Base-by-base conservation (phyloP, 2,113 vertebrate genomes). In the Ammodytes marinus region DNA sequence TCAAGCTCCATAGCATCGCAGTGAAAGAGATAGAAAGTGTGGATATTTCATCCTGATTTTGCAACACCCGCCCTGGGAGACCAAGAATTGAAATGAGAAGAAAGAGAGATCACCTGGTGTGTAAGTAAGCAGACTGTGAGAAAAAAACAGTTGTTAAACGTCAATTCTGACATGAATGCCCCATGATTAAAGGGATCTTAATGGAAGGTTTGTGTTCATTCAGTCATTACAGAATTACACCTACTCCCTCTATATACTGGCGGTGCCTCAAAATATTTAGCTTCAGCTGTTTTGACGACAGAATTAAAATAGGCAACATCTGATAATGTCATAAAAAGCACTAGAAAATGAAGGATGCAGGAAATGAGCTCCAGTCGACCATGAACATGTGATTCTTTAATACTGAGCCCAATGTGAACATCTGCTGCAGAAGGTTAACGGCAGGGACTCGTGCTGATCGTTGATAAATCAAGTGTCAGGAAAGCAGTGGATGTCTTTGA, bases 41-140 rank as follows among this genome's bases (percentile, higher is more conserved):
- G 54, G 71, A 58, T 76, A 69, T 78, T 86, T 86, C 69, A 82
- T 84, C 69, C 83, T 43, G 57, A 79, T 88, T 82, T 81, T 65
- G 49, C 63, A 46, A 61, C 8, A 3, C 42, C 13, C 64, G 65
- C 35, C 77, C 54, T 63, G 6, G 55, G 70, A 27, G 27, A 72
- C 55, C 46, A 19, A 43, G 81, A 78, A 77, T 69, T 5, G 9
- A 52, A 76, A 63, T 8, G 45, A 85, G 75, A 4, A 53, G 12
- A 68, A 45, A 74, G 15, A 55, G 69, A 35, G 52, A 72, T 66
- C 2, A 43, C 39, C 15, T 63, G 35, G 14, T 57, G 19, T 0
- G 1, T 64, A 65, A 49, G 49, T 61, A 73, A 68, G 39, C 14
- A 39, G 8, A 8, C n/a, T 40, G 8, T 53, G 46, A 47, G 17